Conservation (phyloP, 2,797 vertebrate species). For the Glyptemys insculpta region DNA sequence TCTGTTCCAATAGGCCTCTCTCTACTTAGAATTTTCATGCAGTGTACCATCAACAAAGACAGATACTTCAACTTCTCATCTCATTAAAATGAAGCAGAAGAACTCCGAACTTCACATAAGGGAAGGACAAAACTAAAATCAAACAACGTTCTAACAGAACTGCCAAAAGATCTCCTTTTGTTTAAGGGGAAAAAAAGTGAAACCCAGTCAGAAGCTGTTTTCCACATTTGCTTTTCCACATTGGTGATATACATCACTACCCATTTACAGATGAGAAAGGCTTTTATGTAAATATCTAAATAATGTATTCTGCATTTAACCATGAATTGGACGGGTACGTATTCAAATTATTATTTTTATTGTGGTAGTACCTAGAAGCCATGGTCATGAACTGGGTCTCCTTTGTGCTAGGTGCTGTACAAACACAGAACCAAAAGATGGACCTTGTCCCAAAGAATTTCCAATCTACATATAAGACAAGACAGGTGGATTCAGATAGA, state of each 20-base stretch:
- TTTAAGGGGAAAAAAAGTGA: not conserved
- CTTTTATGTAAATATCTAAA: not conserved
- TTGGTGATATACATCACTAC: not conserved
- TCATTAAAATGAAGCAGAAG: not conserved
- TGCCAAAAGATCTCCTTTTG: not conserved
- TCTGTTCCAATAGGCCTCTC: not conserved
- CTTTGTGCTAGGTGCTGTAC: not conserved
- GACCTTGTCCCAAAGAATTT: not conserved
- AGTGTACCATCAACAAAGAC: accelerated
- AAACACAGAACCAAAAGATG: not conserved
- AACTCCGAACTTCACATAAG: not conserved
- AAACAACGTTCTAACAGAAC: not conserved
- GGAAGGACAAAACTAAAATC: not conserved
- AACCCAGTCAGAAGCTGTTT: accelerated
- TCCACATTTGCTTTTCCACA: accelerated
- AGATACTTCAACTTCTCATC: not conserved
- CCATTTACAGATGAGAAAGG: not conserved
- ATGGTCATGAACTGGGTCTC: not conserved
- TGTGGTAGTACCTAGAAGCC: not conserved
- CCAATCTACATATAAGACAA: not conserved
- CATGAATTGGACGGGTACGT: not conserved
- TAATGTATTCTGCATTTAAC: not conserved
- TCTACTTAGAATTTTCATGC: not conserved
- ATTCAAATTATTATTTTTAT: not conserved
- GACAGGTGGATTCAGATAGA: not conserved